phyloP scores from a whole-genome alignment of 2,797 vertebrate species.

The Bryconaethiops microstoma region DNA sequence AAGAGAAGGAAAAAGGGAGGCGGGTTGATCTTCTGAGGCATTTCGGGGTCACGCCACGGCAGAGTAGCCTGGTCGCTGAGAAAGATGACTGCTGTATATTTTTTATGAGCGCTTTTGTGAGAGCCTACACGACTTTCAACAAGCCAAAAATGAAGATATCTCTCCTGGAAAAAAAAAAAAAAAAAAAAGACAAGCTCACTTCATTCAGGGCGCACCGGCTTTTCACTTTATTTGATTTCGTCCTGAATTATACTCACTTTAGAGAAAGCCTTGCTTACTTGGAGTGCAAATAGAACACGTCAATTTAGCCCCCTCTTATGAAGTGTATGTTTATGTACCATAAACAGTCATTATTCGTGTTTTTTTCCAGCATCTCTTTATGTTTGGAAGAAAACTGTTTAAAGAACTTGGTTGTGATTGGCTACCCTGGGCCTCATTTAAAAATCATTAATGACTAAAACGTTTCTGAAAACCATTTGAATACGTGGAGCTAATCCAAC shows the following conservation, averaged over 20 bases:
- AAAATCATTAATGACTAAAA: no score
- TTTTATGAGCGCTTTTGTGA: background rate
- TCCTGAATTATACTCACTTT: background rate
- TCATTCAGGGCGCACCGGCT: background rate
- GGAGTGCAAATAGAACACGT: background rate
- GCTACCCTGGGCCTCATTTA: no score
- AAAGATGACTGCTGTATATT: background rate
- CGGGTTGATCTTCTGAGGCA: background rate
- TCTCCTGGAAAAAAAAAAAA: background rate
- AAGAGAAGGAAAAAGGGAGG: slow-evolving; percentile 3
- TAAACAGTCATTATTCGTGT: background rate
- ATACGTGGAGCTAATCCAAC: no score
- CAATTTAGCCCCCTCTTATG: no score
- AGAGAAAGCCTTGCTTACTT: background rate
- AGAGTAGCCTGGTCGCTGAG: background rate
- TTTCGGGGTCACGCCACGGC: slow-evolving; percentile 30
- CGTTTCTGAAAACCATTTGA: no score
- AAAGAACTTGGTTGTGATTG: no score
- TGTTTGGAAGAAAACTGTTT: no score
- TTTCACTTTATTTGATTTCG: background rate
- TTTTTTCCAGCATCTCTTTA: no score
- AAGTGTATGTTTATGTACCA: background rate
- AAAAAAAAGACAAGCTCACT: background rate
- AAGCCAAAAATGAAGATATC: no score
- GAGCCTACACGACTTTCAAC: background rate